phyloP scores from a whole-genome alignment of 2,113 vertebrate species.

The Acanthisitta chloris region DNA sequence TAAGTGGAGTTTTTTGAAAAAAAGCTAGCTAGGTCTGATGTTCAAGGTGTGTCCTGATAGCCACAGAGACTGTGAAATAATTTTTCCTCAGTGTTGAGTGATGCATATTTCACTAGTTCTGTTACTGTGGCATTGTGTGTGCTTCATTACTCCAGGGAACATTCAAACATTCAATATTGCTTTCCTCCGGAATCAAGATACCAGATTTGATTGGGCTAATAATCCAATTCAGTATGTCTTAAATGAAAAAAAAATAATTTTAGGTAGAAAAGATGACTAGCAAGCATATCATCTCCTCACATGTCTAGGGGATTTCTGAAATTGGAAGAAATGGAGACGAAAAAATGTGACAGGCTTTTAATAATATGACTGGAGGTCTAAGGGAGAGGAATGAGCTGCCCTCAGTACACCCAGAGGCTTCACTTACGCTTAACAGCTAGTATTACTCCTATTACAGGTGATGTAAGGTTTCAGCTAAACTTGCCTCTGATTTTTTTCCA shows the following conservation, averaged over 20 bases:
- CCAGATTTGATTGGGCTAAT: neutral
- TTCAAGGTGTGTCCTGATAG: neutral
- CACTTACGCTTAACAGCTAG: neutral
- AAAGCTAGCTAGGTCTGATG: neutral
- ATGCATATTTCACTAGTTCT: neutral
- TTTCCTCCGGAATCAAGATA: neutral
- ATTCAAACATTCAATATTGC: neutral
- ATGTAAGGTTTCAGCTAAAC: neutral
- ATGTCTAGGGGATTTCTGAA: neutral
- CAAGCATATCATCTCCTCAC: neutral
- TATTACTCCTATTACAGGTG: neutral
- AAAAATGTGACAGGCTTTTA: neutral
- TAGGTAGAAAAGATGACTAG: neutral
- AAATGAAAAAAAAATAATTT: neutral
- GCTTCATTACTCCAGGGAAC: neutral
- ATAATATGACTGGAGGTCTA: neutral
- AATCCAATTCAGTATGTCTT: neutral
- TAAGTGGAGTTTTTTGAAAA: neutral
- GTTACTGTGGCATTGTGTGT: neutral
- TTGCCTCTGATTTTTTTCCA: neutral
- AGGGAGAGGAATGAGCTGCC: slow-evolving; percentile 1
- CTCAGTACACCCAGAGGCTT: neutral
- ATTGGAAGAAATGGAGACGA: neutral
- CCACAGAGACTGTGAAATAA: neutral
- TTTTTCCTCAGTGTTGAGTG: accelerated